Conservation (phyloP, 2,797 vertebrate species). For the Protosalanx chinensis region DNA sequence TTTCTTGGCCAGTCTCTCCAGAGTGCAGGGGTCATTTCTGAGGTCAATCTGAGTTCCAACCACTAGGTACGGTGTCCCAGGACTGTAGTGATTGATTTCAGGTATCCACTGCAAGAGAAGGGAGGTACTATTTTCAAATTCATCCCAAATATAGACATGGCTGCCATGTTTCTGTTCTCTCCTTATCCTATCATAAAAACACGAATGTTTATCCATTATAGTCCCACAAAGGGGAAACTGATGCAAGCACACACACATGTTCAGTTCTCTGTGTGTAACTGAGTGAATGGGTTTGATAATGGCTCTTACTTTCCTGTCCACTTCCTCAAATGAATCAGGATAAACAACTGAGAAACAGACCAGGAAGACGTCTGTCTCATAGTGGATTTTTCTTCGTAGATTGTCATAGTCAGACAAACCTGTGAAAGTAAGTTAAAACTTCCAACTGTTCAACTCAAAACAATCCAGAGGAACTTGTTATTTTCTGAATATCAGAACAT, state of each 20-base stretch:
- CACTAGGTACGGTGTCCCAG: conserved; percentile 80
- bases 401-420: conserved; percentile 80
- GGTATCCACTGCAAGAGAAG: conserved; percentile 73
- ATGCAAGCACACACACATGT: too few species aligned
- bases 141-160: too few species aligned
- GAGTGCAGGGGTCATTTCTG: conserved; percentile 78
- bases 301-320: conserved; percentile 76
- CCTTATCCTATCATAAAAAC: too few species aligned
- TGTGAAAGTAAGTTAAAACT: conserved; percentile 23
- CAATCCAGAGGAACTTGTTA: too few species aligned
- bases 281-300: too few species aligned
- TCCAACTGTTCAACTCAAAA: too few species aligned
- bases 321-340: conserved; percentile 79
- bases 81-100: conserved; percentile 77
- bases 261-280: too few species aligned
- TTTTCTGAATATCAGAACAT: neutral
- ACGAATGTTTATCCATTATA: too few species aligned
- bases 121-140: too few species aligned
- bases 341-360: conserved; percentile 82
- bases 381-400: conserved; percentile 77
- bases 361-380: conserved; percentile 79
- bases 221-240: too few species aligned
- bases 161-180: too few species aligned
- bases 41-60: conserved; percentile 81
- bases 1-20: conserved; percentile 78